phyloP scores from a whole-genome alignment of 2,888 invertebrate genomes.

The Villa cingulata region DNA sequence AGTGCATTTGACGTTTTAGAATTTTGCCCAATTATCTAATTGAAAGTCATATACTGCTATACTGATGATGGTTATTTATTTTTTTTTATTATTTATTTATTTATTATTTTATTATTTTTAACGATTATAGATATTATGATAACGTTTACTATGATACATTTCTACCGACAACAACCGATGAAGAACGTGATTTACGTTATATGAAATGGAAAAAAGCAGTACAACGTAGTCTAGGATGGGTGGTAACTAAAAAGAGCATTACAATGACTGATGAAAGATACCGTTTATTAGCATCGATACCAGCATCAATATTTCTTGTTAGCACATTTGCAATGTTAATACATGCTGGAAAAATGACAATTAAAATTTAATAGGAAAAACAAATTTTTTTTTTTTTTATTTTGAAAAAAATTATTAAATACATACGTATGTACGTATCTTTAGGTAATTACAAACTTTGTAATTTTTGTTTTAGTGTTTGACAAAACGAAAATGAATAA shows the following conservation, averaged over 20 bases:
- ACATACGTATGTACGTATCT: too few relatives aligned
- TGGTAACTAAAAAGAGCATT: conserved; percentile 54
- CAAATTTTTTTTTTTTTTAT: not conserved
- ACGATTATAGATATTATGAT: conserved; percentile 27
- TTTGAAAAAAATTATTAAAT: too few relatives aligned
- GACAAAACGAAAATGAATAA: too few relatives aligned
- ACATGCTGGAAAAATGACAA: conserved; percentile 12
- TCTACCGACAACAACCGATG: conserved; percentile 64
- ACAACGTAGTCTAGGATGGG: conserved; percentile 82
- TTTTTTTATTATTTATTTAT: too few relatives aligned
- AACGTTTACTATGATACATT: conserved; percentile 55
- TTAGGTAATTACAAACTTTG: too few relatives aligned
- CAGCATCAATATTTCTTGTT: conserved; percentile 60
- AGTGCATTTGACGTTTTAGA: too few relatives aligned
- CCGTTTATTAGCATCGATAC: conserved; percentile 62
- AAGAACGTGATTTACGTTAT: conserved; percentile 70
- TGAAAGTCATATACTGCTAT: too few relatives aligned
- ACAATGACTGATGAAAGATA: conserved; percentile 75
- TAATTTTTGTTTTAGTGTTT: too few relatives aligned
- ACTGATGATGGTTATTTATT: too few relatives aligned
- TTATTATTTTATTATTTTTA: too few relatives aligned
- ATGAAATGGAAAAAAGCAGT: conserved; percentile 94
- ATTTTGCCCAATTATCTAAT: too few relatives aligned
- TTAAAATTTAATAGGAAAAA: not conserved
- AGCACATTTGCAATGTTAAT: conserved; percentile 51